Conservation (phyloP, 2,113 vertebrate species). For the Bubo scandiacus region DNA sequence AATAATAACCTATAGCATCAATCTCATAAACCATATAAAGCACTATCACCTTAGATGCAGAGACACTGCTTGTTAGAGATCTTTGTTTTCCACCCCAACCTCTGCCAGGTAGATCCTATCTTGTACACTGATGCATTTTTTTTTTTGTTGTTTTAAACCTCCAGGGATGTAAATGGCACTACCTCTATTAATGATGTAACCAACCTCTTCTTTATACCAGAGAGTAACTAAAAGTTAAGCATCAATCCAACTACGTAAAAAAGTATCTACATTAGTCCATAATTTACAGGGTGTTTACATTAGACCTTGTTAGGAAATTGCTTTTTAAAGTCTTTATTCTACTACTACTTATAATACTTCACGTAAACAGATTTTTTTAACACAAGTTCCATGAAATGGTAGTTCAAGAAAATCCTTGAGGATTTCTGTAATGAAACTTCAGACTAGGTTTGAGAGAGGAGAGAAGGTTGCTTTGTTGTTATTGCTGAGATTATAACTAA, state of each 20-base stretch:
- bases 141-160: background rate
- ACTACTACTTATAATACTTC: background rate
- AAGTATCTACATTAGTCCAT: background rate
- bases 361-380: background rate
- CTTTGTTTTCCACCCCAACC: background rate
- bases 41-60: background rate
- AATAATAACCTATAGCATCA: background rate
- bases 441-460: background rate
- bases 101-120: background rate
- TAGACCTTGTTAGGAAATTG: background rate
- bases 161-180: background rate
- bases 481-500: background rate
- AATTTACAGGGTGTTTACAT: background rate
- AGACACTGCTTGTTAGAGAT: background rate
- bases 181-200: background rate
- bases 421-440: background rate
- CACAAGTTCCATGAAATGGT: accelerated
- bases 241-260: background rate
- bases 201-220: background rate
- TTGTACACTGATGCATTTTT: background rate
- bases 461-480: background rate
- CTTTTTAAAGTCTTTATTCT: background rate
- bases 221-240: background rate
- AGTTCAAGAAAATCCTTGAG: background rate
- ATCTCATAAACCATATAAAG: background rate